Conservation (phyloP, 2,797 vertebrate genomes). For the Scomberomorus guttatus region DNA sequence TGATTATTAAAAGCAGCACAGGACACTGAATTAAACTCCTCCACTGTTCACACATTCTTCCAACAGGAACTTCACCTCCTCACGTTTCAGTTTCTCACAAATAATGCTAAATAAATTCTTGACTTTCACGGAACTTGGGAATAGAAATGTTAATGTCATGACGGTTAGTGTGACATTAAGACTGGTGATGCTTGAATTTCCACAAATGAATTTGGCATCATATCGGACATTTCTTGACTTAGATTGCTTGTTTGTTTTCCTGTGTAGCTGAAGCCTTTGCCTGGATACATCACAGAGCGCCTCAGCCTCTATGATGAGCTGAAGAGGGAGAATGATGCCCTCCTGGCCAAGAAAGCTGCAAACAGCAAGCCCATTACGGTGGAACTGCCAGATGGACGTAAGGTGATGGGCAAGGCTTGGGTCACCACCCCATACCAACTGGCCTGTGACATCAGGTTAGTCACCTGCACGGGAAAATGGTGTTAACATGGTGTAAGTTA, state of each 20-base stretch:
- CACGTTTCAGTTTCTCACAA: not conserved
- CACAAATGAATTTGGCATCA: not conserved
- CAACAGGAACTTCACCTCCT: not conserved
- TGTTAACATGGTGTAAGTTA: not conserved
- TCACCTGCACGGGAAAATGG: not conserved
- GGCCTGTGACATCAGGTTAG: constrained; percentile 90
- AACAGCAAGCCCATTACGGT: constrained; percentile 84
- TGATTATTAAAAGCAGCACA: constrained; percentile 39
- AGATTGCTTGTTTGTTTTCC: not conserved
- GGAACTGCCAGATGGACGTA: constrained; percentile 84
- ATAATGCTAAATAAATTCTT: too few relatives aligned
- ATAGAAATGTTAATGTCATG: not conserved
- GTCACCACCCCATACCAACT: constrained; percentile 91
- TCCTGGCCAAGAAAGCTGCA: constrained; percentile 81
- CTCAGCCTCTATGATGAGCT: constrained; percentile 89
- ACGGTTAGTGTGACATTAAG: too few relatives aligned
- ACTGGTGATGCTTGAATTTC: not conserved
- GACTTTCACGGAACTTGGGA: not conserved
- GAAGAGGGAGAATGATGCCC: constrained; percentile 89
- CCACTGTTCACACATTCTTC: not conserved
- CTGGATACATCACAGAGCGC: constrained; percentile 87
- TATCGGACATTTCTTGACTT: not conserved
- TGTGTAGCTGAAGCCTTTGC: constrained; percentile 76
- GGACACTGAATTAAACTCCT: not conserved
- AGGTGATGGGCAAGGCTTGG: constrained; percentile 87